Evolutionary conservation across 2,113 vertebrate species (phyloP), one percentile per base, ranked within the genome.

Genomic region (Hiodon tergisus): DNA sequence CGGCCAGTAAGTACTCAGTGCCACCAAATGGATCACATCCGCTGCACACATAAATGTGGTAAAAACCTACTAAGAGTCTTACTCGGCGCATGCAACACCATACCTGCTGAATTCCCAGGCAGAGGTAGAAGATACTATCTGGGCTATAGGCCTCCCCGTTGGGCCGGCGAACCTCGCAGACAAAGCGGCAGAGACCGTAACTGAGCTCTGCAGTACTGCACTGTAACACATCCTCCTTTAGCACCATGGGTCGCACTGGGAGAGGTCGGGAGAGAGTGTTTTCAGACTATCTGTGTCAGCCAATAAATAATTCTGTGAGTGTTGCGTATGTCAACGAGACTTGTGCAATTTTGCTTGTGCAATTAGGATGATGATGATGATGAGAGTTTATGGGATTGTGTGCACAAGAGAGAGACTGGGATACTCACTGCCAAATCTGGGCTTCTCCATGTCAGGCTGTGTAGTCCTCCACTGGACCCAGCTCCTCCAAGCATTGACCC

Each of bases 71-170:
- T 31, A 31, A 31, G 31, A 31, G 31, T 31, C 31, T 31, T 31
- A 31, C 31, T 31, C 31, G 31, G 55, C 47, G 47, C 46, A 48
- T 13, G 46, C 58, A 53, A 13, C 72, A 6, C 55, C 77, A 80
- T 90, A 92, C 97, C 94, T 99, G 94, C 82, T 99, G 97, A 87
- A 98, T 95, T 89, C 97, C 95, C 88, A 99, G 94, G 90, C 96
- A 99, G 91, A 99, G 94, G 87, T 98, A 99, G 81, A 95, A 94
- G 76, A 99, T 91, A 90, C 95, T 98, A 91, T 99, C 97, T 17
- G 94, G 90, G 65, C 90, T 90, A 48, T 99, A 98, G 46, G 86
- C 89, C 81, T 96, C 94, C 80, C 96, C 95, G 11, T 92, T 95
- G 76, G 96, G 97, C 81, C 96, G 92, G 61, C 92, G 91, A 75